These are phyloP conservation scores for Typhlichthys eigenmanni DNA, from an alignment of 2,797 vertebrate genomes.

Conservation along the genomic window DNA sequence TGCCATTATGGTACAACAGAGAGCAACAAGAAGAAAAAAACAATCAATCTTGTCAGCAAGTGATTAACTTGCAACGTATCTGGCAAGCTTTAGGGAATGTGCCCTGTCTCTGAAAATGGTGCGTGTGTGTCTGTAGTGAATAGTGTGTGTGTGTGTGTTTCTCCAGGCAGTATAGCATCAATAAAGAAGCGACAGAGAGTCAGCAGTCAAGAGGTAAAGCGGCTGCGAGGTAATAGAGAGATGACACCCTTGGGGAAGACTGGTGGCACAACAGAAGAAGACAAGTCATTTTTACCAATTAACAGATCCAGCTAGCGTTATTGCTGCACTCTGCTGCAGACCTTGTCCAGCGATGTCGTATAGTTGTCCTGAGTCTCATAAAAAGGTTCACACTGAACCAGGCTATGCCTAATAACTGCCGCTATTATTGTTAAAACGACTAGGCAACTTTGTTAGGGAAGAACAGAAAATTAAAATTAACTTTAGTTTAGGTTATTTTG, in stretches of 20 bases:
- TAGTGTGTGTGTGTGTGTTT: slow-evolving; percentile 4
- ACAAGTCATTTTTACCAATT: slow-evolving; percentile 9
- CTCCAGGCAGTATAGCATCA: slow-evolving; percentile 44
- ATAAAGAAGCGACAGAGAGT: slow-evolving; percentile 52
- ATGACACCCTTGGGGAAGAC: slow-evolving; percentile 18
- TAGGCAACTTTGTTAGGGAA: neutral
- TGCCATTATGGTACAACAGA: slow-evolving; percentile 15
- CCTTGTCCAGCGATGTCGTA: too few relatives aligned
- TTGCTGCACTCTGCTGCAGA: slow-evolving; percentile 22
- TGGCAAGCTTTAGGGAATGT: slow-evolving; percentile 24
- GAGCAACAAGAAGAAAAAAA: slow-evolving; percentile 10
- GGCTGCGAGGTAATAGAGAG: slow-evolving; percentile 31
- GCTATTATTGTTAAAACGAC: neutral
- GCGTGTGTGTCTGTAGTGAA: slow-evolving; percentile 4
- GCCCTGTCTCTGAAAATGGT: slow-evolving; percentile 17
- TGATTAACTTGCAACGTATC: slow-evolving; percentile 36
- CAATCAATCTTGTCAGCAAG: slow-evolving; percentile 3
- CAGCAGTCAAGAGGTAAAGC: slow-evolving; percentile 30
- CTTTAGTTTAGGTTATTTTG: too few relatives aligned
- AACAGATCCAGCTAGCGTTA: slow-evolving; percentile 18
- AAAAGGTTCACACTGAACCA: neutral
- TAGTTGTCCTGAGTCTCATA: neutral
- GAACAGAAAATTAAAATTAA: neutral
- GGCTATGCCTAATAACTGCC: neutral
- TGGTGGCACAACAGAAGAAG: neutral